A percentile compares a stretch with the other conserved stretches of the same genome.
Evolutionary conservation across 2,797 vertebrate genomes (phyloP).

Genomic region (Pogonophryne albipinna): DNA sequence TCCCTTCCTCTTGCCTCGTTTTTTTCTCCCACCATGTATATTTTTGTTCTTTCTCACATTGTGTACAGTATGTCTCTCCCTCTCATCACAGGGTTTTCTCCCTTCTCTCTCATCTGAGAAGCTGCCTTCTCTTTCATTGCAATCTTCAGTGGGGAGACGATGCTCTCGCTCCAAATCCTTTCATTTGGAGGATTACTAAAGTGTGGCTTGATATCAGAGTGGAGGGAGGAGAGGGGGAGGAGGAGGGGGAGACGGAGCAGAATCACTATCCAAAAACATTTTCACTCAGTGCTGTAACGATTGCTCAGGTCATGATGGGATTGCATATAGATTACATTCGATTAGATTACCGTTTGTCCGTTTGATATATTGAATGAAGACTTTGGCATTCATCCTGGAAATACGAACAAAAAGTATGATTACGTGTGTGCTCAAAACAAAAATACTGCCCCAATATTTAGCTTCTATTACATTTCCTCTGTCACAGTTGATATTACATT

Average conservation of each 20-base stretch:
- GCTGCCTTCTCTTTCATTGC: slow-evolving; percentile 77
- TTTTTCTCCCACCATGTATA: slow-evolving; percentile 23
- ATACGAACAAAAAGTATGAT: background rate
- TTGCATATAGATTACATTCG: slow-evolving; percentile 29
- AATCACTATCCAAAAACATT: slow-evolving; percentile 66
- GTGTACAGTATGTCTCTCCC: slow-evolving; percentile 44
- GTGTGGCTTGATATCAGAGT: slow-evolving; percentile 81
- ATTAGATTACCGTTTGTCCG: slow-evolving; percentile 6
- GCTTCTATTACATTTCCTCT: too few relatives aligned
- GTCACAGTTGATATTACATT: too few relatives aligned
- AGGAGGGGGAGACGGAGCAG: slow-evolving; percentile 43
- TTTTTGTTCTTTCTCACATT: slow-evolving; percentile 46
- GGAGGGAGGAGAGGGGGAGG: slow-evolving; percentile 42
- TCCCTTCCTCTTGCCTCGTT: slow-evolving; percentile 40
- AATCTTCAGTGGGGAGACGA: slow-evolving; percentile 78
- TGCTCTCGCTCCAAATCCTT: slow-evolving; percentile 81
- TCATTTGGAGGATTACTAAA: slow-evolving; percentile 84
- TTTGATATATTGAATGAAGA: slow-evolving; percentile 14
- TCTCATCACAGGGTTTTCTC: slow-evolving; percentile 61
- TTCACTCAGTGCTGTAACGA: slow-evolving; percentile 51
- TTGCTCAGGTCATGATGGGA: slow-evolving; percentile 43
- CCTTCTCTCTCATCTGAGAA: slow-evolving; percentile 70
- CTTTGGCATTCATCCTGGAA: background rate
- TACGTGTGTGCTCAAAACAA: too few relatives aligned
- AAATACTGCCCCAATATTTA: too few relatives aligned